Base-by-base conservation (phyloP, 2,113 vertebrate species). In the Alexandromys fortis region DNA sequence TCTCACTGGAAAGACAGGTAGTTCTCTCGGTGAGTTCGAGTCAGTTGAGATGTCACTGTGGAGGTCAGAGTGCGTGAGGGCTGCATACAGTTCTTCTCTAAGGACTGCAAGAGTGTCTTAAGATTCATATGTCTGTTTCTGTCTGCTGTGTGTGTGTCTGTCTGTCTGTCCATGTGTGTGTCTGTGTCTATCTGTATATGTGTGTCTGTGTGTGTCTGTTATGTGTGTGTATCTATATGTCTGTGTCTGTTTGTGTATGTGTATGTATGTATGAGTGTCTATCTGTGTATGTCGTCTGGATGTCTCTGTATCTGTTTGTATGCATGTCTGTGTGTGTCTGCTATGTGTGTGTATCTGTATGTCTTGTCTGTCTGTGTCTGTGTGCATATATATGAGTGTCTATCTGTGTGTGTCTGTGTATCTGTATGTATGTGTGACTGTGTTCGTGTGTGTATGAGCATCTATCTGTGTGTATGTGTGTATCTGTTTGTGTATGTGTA, bases 1-100 rank as follows among this genome's bases (percentile, higher is more conserved):
- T 95, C 93, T 96, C 68, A 7, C 97, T 91, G 98, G 97, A 97
- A 97, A 96, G 94, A 65, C 98, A 98, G 99, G 99, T 99, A 98
- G 79, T 97, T 96, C 61, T 92, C 96, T 96, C 89, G 94, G 3
- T 91, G 26, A 97, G 77, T 35, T 89, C 47, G 68, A 61, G 28
- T 70, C 47, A 22, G 19, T 67, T 52, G 35, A 72, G 68, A 47
- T 79, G 7, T 8, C 33, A 70, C 52, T 86, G 33, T 88, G 55
- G 58, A 83, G 8, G 5, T 67, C 22, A 93, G 77, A 73, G 63
- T 12, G 38, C 5, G 22, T 52, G 17, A 42, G 13, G 35, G 17
- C 30, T 55, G 38, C 5, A 38, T n/a, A n/a, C 61, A 3, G 47
- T 22, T 19, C 55, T 30, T 12, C 24, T 28, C 24, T 45, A 45